Conservation (phyloP, 2,797 vertebrate species). For the Yasuhikotakia modesta region DNA sequence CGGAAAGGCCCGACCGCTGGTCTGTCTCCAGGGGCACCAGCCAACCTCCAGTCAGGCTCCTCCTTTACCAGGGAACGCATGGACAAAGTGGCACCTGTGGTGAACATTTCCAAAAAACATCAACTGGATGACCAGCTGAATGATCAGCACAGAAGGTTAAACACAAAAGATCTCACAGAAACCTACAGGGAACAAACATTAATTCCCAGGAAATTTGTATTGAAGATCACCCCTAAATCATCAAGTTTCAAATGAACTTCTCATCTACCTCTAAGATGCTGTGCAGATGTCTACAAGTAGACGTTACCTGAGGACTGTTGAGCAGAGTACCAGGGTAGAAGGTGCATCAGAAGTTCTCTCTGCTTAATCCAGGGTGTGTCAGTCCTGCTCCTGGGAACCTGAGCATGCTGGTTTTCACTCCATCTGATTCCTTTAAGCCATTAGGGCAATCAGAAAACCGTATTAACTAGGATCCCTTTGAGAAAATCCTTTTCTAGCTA, state of each 20-base stretch:
- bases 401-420: conserved; percentile 84
- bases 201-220: not conserved
- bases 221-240: too few relatives aligned
- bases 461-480: conserved; percentile 53
- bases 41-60: conserved; percentile 82
- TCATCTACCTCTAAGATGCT: not conserved
- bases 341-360: conserved; percentile 84
- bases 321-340: conserved; percentile 82
- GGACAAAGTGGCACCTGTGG: conserved; percentile 78
- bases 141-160: not conserved
- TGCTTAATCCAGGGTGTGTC: conserved; percentile 80
- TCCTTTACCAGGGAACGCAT: conserved; percentile 84
- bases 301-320: conserved; percentile 78
- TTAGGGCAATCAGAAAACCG: conserved; percentile 75
- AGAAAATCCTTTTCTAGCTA: not conserved
- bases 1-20: conserved; percentile 75
- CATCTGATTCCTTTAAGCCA: conserved; percentile 79
- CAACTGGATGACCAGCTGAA: not conserved
- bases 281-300: conserved; percentile 14
- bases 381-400: conserved; percentile 77
- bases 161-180: not conserved
- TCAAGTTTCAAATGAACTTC: not conserved
- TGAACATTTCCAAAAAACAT: not conserved
- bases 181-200: not conserved
- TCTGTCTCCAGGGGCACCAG: conserved; percentile 73